phyloP scores from a whole-genome alignment of 2,113 vertebrate genomes.

The Odontesthes bonariensis region DNA sequence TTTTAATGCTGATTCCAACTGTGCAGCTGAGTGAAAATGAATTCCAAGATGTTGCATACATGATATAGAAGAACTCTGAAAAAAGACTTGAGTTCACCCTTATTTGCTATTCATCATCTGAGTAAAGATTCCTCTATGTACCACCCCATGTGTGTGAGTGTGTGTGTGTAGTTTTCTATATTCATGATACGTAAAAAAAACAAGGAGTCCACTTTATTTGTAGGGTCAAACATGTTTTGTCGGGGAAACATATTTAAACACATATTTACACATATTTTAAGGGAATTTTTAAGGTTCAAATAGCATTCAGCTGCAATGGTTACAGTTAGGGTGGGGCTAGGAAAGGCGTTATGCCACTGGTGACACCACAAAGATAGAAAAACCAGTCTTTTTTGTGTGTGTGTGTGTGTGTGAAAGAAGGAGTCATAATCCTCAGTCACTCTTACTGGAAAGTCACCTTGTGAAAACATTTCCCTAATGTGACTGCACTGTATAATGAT shows the following conservation, averaged over 20 bases:
- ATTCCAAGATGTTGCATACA: constrained; percentile 20
- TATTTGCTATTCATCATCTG: constrained; percentile 36
- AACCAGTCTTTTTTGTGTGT: background rate
- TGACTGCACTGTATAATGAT: constrained; percentile 30
- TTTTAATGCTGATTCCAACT: constrained; percentile 43
- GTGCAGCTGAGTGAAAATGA: constrained; percentile 1
- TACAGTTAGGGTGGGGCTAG: too few relatives aligned
- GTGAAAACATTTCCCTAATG: constrained; percentile 18
- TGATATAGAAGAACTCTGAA: constrained; percentile 4
- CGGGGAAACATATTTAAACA: too few relatives aligned
- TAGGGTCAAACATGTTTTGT: too few relatives aligned
- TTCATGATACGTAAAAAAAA: too few relatives aligned
- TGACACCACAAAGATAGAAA: too few relatives aligned
- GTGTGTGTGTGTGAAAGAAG: background rate
- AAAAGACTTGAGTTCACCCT: background rate
- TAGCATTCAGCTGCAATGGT: too few relatives aligned
- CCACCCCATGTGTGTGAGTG: background rate
- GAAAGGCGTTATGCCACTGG: too few relatives aligned
- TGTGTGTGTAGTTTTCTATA: background rate
- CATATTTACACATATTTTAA: too few relatives aligned
- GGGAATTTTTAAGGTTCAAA: too few relatives aligned
- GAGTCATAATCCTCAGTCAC: constrained; percentile 35
- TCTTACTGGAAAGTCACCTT: constrained; percentile 28
- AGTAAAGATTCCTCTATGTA: constrained; percentile 13
- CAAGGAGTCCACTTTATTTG: too few relatives aligned